These are phyloP conservation scores for Lochmaea crataegi DNA, from an alignment of 2,888 invertebrate genomes.

Conservation along the genomic window DNA sequence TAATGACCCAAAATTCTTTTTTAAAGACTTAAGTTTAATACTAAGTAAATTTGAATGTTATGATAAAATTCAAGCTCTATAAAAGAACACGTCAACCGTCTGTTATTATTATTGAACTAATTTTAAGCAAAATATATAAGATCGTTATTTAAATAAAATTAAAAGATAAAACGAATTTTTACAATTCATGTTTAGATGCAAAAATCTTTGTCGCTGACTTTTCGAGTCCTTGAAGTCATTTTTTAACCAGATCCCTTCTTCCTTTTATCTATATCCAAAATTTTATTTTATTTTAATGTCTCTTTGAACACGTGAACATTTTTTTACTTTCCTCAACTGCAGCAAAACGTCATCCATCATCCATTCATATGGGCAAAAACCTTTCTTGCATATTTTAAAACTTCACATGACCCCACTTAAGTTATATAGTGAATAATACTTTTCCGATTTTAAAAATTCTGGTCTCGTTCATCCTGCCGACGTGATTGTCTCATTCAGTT, in stretches of 20 bases:
- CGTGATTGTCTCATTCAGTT: conserved; percentile 15
- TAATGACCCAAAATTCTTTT: background rate
- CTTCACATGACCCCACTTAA: conserved; percentile 1
- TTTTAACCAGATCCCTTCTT: too few relatives aligned
- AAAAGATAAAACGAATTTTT: background rate
- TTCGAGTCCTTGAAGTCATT: too few relatives aligned
- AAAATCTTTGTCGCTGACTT: background rate
- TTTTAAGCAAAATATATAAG: background rate
- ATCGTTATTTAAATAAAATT: background rate
- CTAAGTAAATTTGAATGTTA: background rate
- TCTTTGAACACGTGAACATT: background rate
- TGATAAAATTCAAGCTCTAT: background rate
- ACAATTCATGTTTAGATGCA: background rate
- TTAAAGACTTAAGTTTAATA: background rate
- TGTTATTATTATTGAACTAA: background rate
- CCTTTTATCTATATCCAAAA: too few relatives aligned
- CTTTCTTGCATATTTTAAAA: conserved; percentile 5
- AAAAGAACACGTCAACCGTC: background rate
- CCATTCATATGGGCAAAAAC: background rate
- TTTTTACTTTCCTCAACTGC: background rate
- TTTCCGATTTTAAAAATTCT: conserved; percentile 16
- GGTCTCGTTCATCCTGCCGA: conserved; percentile 17
- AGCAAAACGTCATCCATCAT: background rate
- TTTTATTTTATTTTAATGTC: background rate
- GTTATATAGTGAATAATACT: conserved; percentile 6